phyloP scores from a whole-genome alignment of 2,888 invertebrate species.

The Fissipunctia ypsillon region DNA sequence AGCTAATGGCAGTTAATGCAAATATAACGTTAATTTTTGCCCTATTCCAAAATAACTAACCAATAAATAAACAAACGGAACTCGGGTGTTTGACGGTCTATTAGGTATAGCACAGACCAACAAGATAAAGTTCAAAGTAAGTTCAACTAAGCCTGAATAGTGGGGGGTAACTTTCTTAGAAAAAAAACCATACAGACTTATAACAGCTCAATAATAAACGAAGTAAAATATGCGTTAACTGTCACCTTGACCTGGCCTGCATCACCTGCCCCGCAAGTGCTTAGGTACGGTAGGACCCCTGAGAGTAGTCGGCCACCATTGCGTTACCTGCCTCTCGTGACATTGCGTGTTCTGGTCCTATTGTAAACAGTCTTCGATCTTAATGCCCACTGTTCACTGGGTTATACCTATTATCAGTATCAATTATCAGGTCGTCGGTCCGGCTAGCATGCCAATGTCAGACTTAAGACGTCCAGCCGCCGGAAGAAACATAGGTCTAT shows the following conservation, averaged over 20 bases:
- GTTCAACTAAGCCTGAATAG: too few species aligned
- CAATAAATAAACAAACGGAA: too few species aligned
- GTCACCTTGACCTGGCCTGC: neutral
- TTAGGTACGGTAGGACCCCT: neutral
- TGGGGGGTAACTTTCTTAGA: too few species aligned
- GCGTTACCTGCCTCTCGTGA: constrained; percentile 3
- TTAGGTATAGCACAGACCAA: too few species aligned
- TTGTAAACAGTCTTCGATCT: constrained; percentile 17
- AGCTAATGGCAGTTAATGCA: too few species aligned
- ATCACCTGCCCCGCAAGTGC: neutral
- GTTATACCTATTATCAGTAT: constrained; percentile 10
- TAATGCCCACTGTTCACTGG: constrained; percentile 21
- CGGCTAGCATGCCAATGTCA: constrained; percentile 26
- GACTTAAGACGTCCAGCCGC: neutral
- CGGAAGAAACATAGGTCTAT: neutral
- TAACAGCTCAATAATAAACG: neutral
- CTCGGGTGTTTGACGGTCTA: too few species aligned
- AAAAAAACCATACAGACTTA: too few species aligned
- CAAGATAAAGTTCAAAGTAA: too few species aligned
- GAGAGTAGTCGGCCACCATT: neutral
- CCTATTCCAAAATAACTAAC: too few species aligned
- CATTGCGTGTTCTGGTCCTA: constrained; percentile 48
- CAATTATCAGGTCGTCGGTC: constrained; percentile 13
- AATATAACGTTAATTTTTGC: too few species aligned
- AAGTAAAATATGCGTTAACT: neutral